Percentiles rank a stretch among this genome's conserved stretches.
phyloP scores from a whole-genome alignment of 2,888 invertebrate genomes.

The Hemithea aestivaria region DNA sequence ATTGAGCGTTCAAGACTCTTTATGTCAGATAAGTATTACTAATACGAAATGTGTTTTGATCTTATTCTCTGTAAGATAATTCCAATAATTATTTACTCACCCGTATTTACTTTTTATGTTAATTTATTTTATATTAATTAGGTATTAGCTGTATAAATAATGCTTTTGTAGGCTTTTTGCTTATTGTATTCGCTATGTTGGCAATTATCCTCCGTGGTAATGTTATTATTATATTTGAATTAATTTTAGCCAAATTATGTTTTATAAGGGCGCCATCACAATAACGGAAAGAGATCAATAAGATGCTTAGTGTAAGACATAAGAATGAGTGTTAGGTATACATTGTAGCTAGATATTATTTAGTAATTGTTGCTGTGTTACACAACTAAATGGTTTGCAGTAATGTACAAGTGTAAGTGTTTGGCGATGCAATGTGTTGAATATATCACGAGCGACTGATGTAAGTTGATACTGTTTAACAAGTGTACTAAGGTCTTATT shows the following conservation, averaged over 20 bases:
- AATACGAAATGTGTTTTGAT: constrained; percentile 32
- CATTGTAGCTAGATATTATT: constrained; percentile 56
- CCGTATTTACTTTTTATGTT: constrained; percentile 33
- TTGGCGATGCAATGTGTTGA: constrained; percentile 43
- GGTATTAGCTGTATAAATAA: constrained; percentile 68
- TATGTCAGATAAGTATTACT: constrained; percentile 37
- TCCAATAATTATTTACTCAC: constrained; percentile 44
- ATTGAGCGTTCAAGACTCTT: constrained; percentile 29
- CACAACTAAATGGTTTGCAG: constrained; percentile 51
- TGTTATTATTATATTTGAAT: constrained; percentile 44
- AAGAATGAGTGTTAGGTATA: constrained; percentile 63
- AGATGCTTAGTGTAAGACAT: constrained; percentile 56
- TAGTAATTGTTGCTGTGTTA: constrained; percentile 66
- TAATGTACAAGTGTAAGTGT: constrained; percentile 46
- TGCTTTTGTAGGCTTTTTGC: constrained; percentile 62
- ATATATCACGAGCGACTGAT: constrained; percentile 65
- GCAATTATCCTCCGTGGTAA: constrained; percentile 54
- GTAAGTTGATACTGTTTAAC: constrained; percentile 70
- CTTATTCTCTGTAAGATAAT: constrained; percentile 38
- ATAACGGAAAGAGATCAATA: constrained; percentile 54
- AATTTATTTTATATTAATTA: constrained; percentile 65
- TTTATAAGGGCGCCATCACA: constrained; percentile 69
- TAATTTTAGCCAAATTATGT: constrained; percentile 69
- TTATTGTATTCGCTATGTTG: constrained; percentile 57
- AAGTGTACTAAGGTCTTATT: constrained; percentile 72